A percentile compares a stretch with the other conserved stretches of the same genome.
These are phyloP conservation scores for Neuroscelio doddi DNA, from an alignment of 2,888 invertebrate species.

Conservation along the genomic window DNA sequence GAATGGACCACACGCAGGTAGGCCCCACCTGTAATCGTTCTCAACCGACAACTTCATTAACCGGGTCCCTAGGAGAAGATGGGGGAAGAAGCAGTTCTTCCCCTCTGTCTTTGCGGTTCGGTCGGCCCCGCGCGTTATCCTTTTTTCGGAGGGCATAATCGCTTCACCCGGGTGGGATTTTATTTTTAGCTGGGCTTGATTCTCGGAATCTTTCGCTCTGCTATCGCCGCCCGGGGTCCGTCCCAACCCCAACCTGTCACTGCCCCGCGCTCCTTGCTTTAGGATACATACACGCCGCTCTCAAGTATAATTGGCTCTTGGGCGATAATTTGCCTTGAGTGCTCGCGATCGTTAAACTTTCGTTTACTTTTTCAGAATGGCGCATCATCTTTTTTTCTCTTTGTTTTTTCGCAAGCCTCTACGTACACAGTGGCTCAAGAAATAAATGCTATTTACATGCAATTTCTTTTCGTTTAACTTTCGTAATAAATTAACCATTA, in stretches of 20 bases:
- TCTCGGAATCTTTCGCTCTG: conserved; percentile 64
- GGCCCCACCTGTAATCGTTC: conserved; percentile 70
- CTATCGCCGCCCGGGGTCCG: conserved; percentile 47
- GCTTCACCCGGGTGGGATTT: conserved; percentile 70
- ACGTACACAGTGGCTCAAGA: too few species aligned
- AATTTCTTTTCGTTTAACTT: too few species aligned
- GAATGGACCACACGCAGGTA: conserved; percentile 69
- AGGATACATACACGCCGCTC: conserved; percentile 23
- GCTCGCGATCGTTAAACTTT: conserved; percentile 64
- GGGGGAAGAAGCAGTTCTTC: too few species aligned
- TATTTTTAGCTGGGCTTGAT: conserved; percentile 68
- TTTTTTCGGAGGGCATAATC: conserved; percentile 66
- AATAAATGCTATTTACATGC: too few species aligned
- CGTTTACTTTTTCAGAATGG: conserved; percentile 50
- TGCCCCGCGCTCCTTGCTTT: conserved; percentile 25
- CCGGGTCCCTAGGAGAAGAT: conserved; percentile 55
- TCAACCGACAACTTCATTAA: conserved; percentile 72
- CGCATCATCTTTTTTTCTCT: conserved; percentile 9
- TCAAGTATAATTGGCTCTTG: conserved; percentile 60
- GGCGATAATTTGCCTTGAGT: conserved; percentile 66
- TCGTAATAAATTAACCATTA: too few species aligned
- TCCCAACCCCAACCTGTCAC: conserved; percentile 35
- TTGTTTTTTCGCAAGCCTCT: too few species aligned
- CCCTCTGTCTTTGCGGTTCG: conserved; percentile 17
- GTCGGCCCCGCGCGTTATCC: conserved; percentile 29